These are phyloP conservation scores for Alentia gelatinosa DNA, from an alignment of 2,888 invertebrate species.

Conservation along the genomic window DNA sequence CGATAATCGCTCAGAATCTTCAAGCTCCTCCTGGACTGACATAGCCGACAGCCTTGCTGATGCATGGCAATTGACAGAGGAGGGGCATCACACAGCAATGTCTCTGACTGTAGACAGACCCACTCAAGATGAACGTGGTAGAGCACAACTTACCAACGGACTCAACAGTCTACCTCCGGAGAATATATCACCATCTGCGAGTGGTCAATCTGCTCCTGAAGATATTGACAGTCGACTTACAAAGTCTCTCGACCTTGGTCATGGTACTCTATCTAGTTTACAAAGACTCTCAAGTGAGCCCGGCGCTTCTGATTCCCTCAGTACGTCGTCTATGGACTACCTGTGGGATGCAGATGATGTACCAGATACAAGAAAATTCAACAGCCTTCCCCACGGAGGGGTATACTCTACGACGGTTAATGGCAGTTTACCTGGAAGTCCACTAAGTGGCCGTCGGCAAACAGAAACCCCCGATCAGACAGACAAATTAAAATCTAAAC, in stretches of 20 bases:
- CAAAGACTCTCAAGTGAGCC: not conserved
- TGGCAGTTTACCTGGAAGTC: slow-evolving; percentile 19
- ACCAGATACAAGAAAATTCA: slow-evolving; percentile 2
- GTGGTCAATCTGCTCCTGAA: not conserved
- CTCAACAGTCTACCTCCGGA: not conserved
- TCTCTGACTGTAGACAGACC: not conserved
- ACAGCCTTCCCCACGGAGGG: slow-evolving; percentile 7
- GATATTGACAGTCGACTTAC: slow-evolving; percentile 35
- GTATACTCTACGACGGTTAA: not conserved
- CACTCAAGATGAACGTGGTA: not conserved
- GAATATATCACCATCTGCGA: not conserved
- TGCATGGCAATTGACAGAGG: slow-evolving; percentile 4
- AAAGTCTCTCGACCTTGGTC: slow-evolving; percentile 30
- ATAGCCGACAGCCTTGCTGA: slow-evolving; percentile 39
- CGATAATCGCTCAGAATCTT: not conserved
- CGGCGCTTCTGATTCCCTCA: not conserved
- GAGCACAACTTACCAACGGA: not conserved
- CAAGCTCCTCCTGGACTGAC: slow-evolving; percentile 38
- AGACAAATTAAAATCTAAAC: slow-evolving; percentile 89
- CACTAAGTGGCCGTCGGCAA: not conserved
- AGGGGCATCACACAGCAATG: slow-evolving; percentile 16
- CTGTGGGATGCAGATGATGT: slow-evolving; percentile 31
- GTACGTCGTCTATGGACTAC: slow-evolving; percentile 25
- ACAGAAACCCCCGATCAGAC: slow-evolving; percentile 61
- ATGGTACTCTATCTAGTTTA: not conserved